A percentile compares a stretch with the other conserved stretches of the same genome.
phyloP scores from a whole-genome alignment of 2,113 vertebrate genomes.

The Lates calcarifer region DNA sequence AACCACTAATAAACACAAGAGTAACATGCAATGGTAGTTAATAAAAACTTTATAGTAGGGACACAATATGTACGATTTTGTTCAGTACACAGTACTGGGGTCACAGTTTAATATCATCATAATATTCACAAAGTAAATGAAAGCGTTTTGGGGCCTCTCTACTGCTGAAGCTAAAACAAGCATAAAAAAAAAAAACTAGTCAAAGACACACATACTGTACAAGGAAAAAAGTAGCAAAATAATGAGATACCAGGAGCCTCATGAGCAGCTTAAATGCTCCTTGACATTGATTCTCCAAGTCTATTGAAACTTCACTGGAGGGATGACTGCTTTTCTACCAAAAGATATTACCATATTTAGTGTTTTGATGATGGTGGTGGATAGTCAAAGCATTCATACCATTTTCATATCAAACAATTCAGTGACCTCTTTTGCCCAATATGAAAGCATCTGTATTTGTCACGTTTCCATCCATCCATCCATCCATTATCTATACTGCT shows the following conservation, averaged over 20 bases:
- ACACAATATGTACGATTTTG: neutral
- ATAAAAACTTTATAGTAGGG: neutral
- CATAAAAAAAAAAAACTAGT: neutral
- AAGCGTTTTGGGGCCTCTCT: neutral
- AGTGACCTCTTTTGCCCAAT: neutral
- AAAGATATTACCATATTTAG: neutral
- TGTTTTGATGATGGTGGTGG: neutral
- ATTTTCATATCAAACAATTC: neutral
- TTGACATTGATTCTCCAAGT: neutral
- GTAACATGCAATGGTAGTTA: neutral
- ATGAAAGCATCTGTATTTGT: neutral
- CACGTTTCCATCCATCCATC: no score
- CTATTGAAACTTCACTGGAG: neutral
- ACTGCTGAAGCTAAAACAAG: neutral
- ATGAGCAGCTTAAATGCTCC: neutral
- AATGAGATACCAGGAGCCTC: neutral
- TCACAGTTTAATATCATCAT: neutral
- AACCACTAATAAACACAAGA: neutral
- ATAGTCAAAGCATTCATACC: neutral
- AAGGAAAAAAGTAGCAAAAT: neutral
- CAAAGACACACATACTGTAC: neutral
- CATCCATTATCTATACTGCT: no score
- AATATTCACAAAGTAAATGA: neutral
- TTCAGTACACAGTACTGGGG: no score
- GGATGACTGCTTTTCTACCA: neutral